Evolutionary conservation across 2,113 vertebrate species (phyloP).

Genomic region (Sisor rabdophorus): DNA sequence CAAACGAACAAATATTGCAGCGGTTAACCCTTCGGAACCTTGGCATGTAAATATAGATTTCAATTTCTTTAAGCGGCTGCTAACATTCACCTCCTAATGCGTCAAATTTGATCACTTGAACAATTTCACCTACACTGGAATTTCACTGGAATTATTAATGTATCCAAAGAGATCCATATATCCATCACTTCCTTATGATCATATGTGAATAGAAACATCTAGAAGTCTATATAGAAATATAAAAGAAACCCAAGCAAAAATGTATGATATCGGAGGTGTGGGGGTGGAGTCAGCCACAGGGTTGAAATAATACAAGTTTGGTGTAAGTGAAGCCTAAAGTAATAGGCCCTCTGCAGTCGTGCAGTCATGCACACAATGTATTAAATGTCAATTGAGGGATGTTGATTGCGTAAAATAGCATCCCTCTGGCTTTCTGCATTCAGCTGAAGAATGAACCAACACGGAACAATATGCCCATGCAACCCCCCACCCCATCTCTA

Average conservation of each 20-base stretch:
- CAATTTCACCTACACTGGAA: background rate
- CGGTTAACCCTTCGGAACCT: conserved; percentile 70
- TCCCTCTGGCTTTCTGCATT: conserved; percentile 40
- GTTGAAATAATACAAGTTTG: conserved; percentile 37
- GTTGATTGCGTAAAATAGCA: conserved; percentile 44
- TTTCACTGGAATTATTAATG: background rate
- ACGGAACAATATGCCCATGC: conserved; percentile 17
- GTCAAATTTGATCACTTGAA: background rate
- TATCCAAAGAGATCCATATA: too few relatives aligned
- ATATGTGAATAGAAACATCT: too few relatives aligned
- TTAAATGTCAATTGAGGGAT: conserved; percentile 51
- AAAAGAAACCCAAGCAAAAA: conserved; percentile 16
- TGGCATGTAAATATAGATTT: conserved; percentile 59
- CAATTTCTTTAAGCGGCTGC: conserved; percentile 56
- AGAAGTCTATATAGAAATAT: background rate
- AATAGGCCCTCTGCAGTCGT: conserved; percentile 20
- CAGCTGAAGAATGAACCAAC: conserved; percentile 35
- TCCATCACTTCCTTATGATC: too few relatives aligned
- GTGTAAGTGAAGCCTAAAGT: conserved; percentile 32
- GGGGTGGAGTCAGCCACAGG: conserved; percentile 13
- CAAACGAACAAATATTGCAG: conserved; percentile 64
- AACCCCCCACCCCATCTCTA: background rate
- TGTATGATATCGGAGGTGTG: conserved; percentile 5
- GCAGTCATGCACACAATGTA: conserved; percentile 40
- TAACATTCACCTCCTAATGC: background rate